Evolutionary conservation across 2,113 vertebrate genomes (phyloP).

Genomic region (Siniperca chuatsi): DNA sequence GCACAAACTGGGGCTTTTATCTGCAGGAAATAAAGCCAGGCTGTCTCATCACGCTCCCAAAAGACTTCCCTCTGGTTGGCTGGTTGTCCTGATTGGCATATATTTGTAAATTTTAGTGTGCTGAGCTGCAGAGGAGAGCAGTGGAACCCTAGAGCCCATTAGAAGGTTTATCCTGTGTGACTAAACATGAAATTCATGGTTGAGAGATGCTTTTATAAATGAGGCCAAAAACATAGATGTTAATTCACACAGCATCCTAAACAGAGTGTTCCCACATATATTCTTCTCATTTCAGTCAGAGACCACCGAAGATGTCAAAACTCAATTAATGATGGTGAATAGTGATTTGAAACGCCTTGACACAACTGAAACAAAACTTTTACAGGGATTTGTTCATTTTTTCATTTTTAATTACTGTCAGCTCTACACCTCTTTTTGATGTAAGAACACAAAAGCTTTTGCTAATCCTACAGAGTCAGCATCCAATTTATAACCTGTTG

Average conservation of each 20-base stretch:
- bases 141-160: background rate
- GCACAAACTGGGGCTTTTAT: slow-evolving; percentile 36
- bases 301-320: background rate
- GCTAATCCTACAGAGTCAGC: background rate
- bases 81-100: slow-evolving; percentile 43
- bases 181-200: background rate
- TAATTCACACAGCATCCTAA: background rate
- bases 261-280: background rate
- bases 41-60: slow-evolving; percentile 43
- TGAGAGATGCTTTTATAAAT: background rate
- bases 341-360: background rate
- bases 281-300: background rate
- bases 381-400: background rate
- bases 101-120: slow-evolving; percentile 38
- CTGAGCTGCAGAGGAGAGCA: slow-evolving; percentile 21
- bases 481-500: slow-evolving; percentile 19
- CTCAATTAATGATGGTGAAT: background rate
- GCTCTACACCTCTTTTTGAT: background rate
- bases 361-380: background rate
- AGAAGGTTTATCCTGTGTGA: background rate
- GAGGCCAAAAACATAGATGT: background rate
- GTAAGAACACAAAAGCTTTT: background rate
- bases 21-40: slow-evolving; percentile 43
- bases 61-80: slow-evolving; percentile 42
- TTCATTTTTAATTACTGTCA: slow-evolving; percentile 3